Evolutionary conservation across 2,888 invertebrate genomes (phyloP).

Genomic region (Acrocera orbiculus): DNA sequence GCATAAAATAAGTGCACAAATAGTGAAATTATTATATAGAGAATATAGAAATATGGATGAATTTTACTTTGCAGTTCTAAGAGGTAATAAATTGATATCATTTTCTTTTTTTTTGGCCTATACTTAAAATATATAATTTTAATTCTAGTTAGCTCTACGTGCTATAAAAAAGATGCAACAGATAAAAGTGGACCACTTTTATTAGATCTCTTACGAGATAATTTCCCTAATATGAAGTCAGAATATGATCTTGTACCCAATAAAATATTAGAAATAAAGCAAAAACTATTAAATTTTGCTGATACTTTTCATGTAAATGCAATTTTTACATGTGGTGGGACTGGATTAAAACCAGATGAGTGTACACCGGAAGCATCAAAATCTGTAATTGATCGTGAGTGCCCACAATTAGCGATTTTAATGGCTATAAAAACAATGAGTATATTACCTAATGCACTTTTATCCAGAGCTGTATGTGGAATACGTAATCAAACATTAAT

Average conservation of each 20-base stretch:
- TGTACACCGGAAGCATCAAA: slow-evolving; percentile 91
- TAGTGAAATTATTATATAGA: too few relatives aligned
- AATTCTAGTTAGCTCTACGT: slow-evolving; percentile 56
- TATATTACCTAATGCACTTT: slow-evolving; percentile 75
- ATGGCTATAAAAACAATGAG: slow-evolving; percentile 55
- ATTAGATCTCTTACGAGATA: slow-evolving; percentile 33
- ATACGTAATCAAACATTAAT: slow-evolving; percentile 61
- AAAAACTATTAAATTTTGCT: slow-evolving; percentile 37
- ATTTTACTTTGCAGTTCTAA: slow-evolving; percentile 23
- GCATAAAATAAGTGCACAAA: too few relatives aligned
- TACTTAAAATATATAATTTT: too few relatives aligned
- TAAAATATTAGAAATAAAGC: slow-evolving; percentile 45
- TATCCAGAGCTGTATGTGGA: slow-evolving; percentile 71
- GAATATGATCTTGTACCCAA: slow-evolving; percentile 55
- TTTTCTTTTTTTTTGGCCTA: not conserved
- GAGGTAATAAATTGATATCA: slow-evolving; percentile 17
- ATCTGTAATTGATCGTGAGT: slow-evolving; percentile 55
- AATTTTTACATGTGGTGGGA: slow-evolving; percentile 81
- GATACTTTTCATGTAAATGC: slow-evolving; percentile 29
- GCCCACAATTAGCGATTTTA: slow-evolving; percentile 56
- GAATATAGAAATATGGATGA: slow-evolving; percentile 15
- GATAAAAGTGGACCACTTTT: slow-evolving; percentile 57
- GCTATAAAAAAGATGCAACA: slow-evolving; percentile 39
- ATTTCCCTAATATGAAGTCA: slow-evolving; percentile 41
- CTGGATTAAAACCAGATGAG: slow-evolving; percentile 82